Conservation (phyloP, 2,113 vertebrate genomes). For the Tragelaphus imberbis region DNA sequence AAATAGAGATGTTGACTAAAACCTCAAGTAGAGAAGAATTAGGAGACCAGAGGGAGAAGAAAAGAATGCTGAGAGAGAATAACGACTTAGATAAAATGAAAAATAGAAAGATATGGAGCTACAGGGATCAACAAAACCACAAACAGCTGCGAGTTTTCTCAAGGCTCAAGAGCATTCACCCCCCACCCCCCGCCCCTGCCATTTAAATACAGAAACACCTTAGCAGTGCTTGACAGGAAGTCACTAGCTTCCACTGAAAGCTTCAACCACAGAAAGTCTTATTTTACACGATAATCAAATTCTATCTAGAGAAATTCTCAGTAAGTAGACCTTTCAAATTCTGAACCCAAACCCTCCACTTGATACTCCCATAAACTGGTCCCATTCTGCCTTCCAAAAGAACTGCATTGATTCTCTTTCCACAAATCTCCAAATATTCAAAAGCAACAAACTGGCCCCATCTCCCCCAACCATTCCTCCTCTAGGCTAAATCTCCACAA, state of each 20-base stretch:
- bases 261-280: neutral
- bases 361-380: neutral
- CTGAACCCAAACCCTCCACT: neutral
- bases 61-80: neutral
- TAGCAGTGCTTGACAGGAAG: neutral
- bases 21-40: neutral
- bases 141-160: neutral
- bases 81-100: neutral
- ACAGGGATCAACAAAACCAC: neutral
- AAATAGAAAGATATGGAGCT: neutral
- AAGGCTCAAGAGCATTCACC: neutral
- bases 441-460: neutral
- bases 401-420: neutral
- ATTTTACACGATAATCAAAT: neutral
- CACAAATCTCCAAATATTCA: neutral
- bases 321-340: neutral
- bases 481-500: neutral
- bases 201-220: neutral
- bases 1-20: neutral
- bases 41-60: neutral
- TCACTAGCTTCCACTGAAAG: neutral
- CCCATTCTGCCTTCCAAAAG: neutral
- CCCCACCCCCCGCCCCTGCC: fast-evolving
- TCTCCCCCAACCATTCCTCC: neutral
- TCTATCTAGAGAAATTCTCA: neutral